These are phyloP conservation scores for Peromyscus attwateri DNA, from an alignment of 2,797 vertebrate genomes.

Conservation along the genomic window DNA sequence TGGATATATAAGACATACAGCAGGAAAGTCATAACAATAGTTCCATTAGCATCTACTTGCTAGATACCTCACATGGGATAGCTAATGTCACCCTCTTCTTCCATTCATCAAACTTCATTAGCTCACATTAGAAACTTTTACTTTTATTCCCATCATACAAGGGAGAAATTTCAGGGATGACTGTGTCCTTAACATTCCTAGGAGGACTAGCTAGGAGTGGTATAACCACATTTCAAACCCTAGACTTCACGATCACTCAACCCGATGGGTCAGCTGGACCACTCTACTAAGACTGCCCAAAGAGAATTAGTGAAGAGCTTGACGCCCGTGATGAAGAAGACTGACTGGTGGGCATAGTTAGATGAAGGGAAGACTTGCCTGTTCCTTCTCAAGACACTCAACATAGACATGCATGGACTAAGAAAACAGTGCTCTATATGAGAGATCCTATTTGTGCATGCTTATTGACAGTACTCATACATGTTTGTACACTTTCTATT, in stretches of 20 bases:
- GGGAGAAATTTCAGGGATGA: neutral
- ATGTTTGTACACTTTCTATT: neutral
- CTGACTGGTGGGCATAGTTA: neutral
- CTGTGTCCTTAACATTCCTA: neutral
- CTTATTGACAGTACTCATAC: neutral
- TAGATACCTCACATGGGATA: neutral
- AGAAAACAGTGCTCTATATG: rapidly evolving
- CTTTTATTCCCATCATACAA: neutral
- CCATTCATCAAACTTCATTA: neutral
- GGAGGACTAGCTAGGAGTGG: neutral
- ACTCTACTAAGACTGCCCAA: neutral
- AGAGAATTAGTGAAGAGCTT: neutral
- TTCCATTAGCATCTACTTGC: neutral
- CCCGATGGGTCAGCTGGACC: neutral
- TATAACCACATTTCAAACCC: neutral
- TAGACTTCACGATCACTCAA: neutral
- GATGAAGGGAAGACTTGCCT: neutral
- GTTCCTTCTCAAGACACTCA: neutral
- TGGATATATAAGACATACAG: no score
- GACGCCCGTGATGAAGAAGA: neutral
- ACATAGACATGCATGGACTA: rapidly evolving
- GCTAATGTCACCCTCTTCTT: neutral
- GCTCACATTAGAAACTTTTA: neutral
- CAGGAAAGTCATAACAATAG: neutral
- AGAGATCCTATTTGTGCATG: neutral